Evolutionary conservation across 2,888 invertebrate genomes (phyloP), one percentile per base, ranked within the genome.

Genomic region (Lasioglossum leucozonium): DNA sequence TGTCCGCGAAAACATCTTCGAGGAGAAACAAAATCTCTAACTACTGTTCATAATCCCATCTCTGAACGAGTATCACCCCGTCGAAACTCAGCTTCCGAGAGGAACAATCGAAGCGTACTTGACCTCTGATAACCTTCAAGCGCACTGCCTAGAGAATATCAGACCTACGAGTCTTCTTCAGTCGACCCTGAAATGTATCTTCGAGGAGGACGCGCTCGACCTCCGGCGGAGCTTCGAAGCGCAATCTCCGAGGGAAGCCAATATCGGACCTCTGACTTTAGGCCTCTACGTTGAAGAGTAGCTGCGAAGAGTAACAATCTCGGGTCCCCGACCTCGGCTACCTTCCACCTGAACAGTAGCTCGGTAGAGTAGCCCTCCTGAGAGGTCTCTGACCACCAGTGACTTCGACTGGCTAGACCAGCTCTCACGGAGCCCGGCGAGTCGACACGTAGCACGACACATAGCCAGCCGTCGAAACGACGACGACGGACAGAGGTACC

Each of bases 371-470:
- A 65, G 34, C 65, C 58, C 58, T 58, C 13, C 58, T 51, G 26
- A 11, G 58, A 58, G 65, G 65, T 65, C 65, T 65, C 34, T 65
- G 34, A 65, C 65, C 30, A 34, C 34, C 65, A 16, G 34, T 65
- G 65, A 65, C 65, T 65, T 65, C 65, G 30, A 65, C 34, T 30
- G 34, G 65, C 65, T 65, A 65, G 34, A 58, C 65, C 65, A 65
- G 30, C 30, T 34, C 34, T 65, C 34, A 34, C 30, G 65, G 30
- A 65, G 16, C 34, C 34, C 8, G 34, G 34, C 34, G 65, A 58
- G 58, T 58, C 58, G 65, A 34, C 34, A 37, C 65, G 34, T 30
- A 37, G 65, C 65, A 37, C 16, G 65, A 34, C 30, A 65, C 34
- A 10, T 18, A 65, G 22, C 65, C 65, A 65, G 65, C 10, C 65